Percentiles rank a stretch among this genome's conserved stretches.
Conservation (phyloP, 1,140 invertebrate species). For the Adelges cooleyi region DNA sequence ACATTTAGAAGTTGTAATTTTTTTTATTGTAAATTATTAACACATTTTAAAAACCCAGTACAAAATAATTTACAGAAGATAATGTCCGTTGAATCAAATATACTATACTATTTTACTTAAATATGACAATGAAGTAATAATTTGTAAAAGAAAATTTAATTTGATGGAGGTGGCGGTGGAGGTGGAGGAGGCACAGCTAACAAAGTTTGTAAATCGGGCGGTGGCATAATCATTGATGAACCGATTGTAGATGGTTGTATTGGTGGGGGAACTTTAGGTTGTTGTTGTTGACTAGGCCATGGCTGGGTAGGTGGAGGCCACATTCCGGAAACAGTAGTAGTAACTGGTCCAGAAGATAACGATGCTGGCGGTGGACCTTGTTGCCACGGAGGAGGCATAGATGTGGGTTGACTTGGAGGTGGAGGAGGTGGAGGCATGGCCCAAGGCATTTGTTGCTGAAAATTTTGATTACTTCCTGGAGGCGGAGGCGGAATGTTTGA, state of each 20-base stretch:
- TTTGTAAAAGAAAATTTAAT: no score
- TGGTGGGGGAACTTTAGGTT: slow-evolving; percentile 33
- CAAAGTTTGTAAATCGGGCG: slow-evolving; percentile 37
- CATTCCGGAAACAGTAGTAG: slow-evolving; percentile 40
- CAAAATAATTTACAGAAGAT: no score
- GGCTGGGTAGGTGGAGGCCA: slow-evolving; percentile 48
- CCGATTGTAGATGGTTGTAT: slow-evolving; percentile 42
- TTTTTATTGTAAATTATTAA: no score
- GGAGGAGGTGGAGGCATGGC: slow-evolving; percentile 33
- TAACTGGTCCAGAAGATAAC: slow-evolving; percentile 37
- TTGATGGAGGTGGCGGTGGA: slow-evolving; percentile 43
- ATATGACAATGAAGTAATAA: no score
- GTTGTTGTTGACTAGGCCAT: slow-evolving; percentile 41
- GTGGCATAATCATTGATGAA: slow-evolving; percentile 43
- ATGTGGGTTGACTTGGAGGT: slow-evolving; percentile 33
- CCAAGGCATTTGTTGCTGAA: slow-evolving; percentile 20
- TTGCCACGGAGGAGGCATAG: slow-evolving; percentile 41
- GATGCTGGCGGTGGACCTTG: slow-evolving; percentile 31
- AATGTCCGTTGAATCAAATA: no score
- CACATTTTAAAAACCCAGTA: no score
- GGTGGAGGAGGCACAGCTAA: slow-evolving; percentile 48
- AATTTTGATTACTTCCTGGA: slow-evolving; percentile 17
- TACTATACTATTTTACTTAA: no score
- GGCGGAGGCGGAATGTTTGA: slow-evolving; percentile 33
- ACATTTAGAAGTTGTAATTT: no score